Evolutionary conservation across 2,888 invertebrate genomes (phyloP).

Genomic region (Ypsolopha scabrella): DNA sequence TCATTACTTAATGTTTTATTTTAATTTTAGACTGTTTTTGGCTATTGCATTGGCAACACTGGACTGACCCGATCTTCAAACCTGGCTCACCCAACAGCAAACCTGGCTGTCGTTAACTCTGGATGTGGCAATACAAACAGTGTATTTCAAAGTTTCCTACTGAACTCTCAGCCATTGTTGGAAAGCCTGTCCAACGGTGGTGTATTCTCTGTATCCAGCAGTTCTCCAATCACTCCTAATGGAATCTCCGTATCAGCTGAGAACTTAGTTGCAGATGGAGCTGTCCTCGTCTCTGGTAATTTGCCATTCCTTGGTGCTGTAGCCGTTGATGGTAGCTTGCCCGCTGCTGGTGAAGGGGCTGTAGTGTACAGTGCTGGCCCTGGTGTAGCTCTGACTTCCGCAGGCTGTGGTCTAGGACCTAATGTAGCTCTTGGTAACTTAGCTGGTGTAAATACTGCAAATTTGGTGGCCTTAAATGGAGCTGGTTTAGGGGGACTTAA

Average conservation of each 20-base stretch:
- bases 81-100: too few relatives aligned
- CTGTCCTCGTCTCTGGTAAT: not conserved
- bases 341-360: not conserved
- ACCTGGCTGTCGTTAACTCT: too few relatives aligned
- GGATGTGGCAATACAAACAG: too few relatives aligned
- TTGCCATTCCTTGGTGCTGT: not conserved
- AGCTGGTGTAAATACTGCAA: not conserved
- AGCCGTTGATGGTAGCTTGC: not conserved
- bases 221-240: not conserved
- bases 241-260: not conserved
- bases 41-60: not conserved
- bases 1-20: not conserved
- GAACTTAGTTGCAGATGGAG: not conserved
- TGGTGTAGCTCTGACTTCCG: not conserved
- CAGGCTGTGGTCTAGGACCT: not conserved
- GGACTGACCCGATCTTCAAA: not conserved
- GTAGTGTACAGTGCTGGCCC: not conserved
- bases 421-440: not conserved
- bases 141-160: too few relatives aligned
- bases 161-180: not conserved
- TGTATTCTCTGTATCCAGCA: not conserved
- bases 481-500: not conserved
- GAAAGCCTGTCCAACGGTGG: not conserved
- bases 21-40: not conserved
- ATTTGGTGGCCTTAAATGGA: not conserved